phyloP scores from a whole-genome alignment of 2,113 vertebrate genomes.

The Hemichromis elongatus region DNA sequence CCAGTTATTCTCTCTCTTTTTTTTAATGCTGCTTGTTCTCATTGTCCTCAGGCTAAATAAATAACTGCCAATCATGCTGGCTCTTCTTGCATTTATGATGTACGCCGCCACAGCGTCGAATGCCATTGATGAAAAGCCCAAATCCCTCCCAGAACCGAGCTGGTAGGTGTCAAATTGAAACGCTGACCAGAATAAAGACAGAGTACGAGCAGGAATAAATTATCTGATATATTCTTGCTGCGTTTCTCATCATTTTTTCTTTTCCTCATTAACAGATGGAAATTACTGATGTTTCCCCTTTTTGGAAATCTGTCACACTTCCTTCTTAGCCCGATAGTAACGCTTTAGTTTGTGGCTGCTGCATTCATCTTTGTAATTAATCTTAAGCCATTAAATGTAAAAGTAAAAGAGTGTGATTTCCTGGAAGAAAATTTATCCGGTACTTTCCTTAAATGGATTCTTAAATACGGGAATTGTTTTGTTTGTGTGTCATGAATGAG shows the following conservation, averaged over 20 bases:
- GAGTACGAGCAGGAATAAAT: neutral
- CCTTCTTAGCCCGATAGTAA: neutral
- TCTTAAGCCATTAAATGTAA: neutral
- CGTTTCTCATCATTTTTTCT: constrained; percentile 33
- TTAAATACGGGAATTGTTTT: neutral
- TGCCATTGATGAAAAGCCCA: neutral
- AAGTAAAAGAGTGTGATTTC: neutral
- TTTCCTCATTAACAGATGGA: constrained; percentile 22
- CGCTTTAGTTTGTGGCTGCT: neutral
- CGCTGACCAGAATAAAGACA: neutral
- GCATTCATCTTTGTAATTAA: neutral
- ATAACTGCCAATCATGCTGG: neutral
- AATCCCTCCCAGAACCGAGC: neutral
- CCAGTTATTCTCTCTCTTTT: neutral
- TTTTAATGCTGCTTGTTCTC: neutral
- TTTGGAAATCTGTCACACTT: neutral
- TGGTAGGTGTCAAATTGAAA: constrained; percentile 1
- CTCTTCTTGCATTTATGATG: neutral
- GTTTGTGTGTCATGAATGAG: neutral
- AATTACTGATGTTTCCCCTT: neutral
- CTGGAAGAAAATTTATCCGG: neutral
- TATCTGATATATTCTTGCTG: neutral
- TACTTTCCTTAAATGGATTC: neutral
- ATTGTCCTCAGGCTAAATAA: neutral
- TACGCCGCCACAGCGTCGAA: neutral